phyloP scores from a whole-genome alignment of 2,113 vertebrate species.

The Myanophis thanlyinensis region DNA sequence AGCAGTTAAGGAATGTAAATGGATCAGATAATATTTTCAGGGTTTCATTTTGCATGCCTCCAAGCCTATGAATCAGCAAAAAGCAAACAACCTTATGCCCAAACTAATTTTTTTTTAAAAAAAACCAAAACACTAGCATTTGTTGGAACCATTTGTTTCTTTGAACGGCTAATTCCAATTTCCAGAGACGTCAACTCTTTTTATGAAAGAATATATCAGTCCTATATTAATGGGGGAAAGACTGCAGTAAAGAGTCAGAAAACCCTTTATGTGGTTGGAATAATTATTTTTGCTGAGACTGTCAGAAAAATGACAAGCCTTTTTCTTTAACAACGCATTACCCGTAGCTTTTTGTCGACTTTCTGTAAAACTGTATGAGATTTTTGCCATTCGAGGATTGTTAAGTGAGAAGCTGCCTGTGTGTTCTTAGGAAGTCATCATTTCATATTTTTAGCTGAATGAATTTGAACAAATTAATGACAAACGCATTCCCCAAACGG shows the following conservation, averaged over 20 bases:
- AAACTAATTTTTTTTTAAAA: background rate
- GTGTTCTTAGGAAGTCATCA: background rate
- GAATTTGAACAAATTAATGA: background rate
- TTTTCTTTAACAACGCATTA: background rate
- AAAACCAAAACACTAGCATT: background rate
- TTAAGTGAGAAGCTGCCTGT: background rate
- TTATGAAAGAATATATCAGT: background rate
- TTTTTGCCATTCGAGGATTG: background rate
- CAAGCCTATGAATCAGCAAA: background rate
- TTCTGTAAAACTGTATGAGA: slow-evolving; percentile 4
- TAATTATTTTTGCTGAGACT: background rate
- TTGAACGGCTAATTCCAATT: background rate
- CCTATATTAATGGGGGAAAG: background rate
- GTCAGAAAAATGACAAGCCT: background rate
- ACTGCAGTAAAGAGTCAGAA: background rate
- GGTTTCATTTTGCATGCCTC: background rate
- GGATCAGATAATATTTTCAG: background rate
- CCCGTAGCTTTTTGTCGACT: background rate
- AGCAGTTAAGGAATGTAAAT: background rate
- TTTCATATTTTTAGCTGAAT: background rate
- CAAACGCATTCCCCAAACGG: background rate
- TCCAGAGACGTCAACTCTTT: background rate
- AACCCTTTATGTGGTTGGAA: background rate
- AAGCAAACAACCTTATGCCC: background rate
- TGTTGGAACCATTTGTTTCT: background rate